Evolutionary conservation across 2,113 vertebrate genomes (phyloP).

Genomic region (Sturnus vulgaris): DNA sequence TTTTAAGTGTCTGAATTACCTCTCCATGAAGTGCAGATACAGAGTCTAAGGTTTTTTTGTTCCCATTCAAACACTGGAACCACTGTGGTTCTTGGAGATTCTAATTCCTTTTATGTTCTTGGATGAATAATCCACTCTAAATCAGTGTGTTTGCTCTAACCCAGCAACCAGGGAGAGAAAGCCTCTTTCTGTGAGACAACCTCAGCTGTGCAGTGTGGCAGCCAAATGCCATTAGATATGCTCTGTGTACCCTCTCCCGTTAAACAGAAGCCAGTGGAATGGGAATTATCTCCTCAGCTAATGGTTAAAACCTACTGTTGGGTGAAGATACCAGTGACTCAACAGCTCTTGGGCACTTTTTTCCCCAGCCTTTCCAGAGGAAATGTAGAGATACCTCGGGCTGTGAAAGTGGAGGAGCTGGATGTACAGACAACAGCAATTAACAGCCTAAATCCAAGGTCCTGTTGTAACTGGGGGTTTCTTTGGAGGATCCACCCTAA

Average conservation of each 20-base stretch:
- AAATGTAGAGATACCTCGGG: not conserved
- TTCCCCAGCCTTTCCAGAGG: not conserved
- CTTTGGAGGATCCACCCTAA: not conserved
- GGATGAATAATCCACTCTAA: not conserved
- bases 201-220: not conserved
- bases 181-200: not conserved
- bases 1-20: not conserved
- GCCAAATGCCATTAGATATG: not conserved
- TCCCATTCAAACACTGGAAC: not conserved
- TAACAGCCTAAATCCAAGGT: not conserved
- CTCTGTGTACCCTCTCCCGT: not conserved
- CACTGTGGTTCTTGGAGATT: not conserved
- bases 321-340: not conserved
- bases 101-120: not conserved
- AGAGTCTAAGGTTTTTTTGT: not conserved
- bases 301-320: not conserved
- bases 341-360: not conserved
- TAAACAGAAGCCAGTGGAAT: not conserved
- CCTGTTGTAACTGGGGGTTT: not conserved
- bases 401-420: not conserved
- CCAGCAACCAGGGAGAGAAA: not conserved
- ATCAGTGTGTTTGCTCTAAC: slow-evolving; percentile 3
- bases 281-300: not conserved
- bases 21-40: not conserved
- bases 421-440: not conserved